These are phyloP conservation scores for Poecilobothrus nobilitatus DNA, from an alignment of 2,888 invertebrate species.

Conservation along the genomic window DNA sequence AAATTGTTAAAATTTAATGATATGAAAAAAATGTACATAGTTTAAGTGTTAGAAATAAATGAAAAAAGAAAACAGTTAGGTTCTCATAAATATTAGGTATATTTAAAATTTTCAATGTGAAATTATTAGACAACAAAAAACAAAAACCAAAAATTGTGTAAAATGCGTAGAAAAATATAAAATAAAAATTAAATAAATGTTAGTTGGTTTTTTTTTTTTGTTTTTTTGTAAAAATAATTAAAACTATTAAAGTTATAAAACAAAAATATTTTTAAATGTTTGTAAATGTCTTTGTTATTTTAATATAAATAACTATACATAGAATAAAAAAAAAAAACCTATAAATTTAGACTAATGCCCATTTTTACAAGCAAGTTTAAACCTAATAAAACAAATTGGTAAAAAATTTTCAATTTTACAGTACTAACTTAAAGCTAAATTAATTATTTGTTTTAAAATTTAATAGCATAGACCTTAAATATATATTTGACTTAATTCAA, in stretches of 20 bases:
- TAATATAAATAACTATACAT: background rate
- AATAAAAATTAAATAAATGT: background rate
- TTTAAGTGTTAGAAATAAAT: background rate
- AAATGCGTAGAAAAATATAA: background rate
- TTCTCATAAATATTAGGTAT: background rate
- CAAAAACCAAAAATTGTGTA: background rate
- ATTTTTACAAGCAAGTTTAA: no score
- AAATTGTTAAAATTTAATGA: no score
- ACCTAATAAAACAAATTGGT: no score
- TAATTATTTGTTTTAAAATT: no score
- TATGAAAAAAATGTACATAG: no score
- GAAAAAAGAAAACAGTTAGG: background rate
- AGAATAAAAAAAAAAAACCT: no score
- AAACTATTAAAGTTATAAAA: background rate
- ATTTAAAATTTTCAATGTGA: background rate
- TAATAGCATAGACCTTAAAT: no score
- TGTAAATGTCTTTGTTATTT: constrained; percentile 1
- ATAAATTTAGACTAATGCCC: no score
- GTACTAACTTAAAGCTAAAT: no score
- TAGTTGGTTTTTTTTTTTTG: background rate
- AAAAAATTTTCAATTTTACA: no score
- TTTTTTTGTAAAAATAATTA: background rate
- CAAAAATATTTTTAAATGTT: constrained; percentile 1
- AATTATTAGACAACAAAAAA: background rate
- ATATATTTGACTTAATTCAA: no score